A percentile compares a stretch with the other conserved stretches of the same genome.
Evolutionary conservation across 2,113 vertebrate genomes (phyloP).

Genomic region (Ammodramus savannarum): DNA sequence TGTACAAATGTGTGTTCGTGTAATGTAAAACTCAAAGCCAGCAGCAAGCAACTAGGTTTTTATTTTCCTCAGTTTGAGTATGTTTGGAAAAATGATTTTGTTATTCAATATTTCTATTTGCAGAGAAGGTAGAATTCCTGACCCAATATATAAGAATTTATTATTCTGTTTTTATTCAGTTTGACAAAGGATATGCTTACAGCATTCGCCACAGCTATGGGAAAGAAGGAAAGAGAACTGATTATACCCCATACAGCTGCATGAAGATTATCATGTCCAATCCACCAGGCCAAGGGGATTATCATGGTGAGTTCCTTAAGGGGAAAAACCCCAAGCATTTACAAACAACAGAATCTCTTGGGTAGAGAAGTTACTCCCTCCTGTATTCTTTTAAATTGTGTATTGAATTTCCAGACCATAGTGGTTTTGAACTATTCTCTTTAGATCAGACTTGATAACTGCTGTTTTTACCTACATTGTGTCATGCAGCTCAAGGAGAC

Average conservation of each 20-base stretch:
- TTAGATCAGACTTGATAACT: neutral
- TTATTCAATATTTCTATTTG: slow-evolving; percentile 68
- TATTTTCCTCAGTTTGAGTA: neutral
- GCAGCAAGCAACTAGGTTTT: neutral
- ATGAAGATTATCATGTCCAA: slow-evolving; percentile 98
- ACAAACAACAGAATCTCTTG: neutral
- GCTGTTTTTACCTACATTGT: neutral
- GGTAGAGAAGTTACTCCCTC: neutral
- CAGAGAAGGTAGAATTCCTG: slow-evolving; percentile 63
- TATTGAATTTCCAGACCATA: neutral
- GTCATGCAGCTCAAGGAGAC: neutral
- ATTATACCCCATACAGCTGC: slow-evolving; percentile 98
- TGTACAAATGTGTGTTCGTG: neutral
- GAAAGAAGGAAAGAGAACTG: slow-evolving; percentile 93
- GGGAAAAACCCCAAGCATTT: neutral
- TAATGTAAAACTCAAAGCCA: neutral
- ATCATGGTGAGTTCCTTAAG: slow-evolving; percentile 85
- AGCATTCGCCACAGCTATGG: slow-evolving; percentile 94
- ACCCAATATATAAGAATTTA: slow-evolving; percentile 50
- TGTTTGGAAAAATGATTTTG: slow-evolving; percentile 63
- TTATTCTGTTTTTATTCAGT: slow-evolving; percentile 75
- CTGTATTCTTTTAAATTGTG: neutral
- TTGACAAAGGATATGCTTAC: slow-evolving; percentile 97
- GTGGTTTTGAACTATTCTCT: neutral
- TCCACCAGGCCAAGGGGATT: slow-evolving; percentile 91